These are phyloP conservation scores for Masticophis lateralis DNA, from an alignment of 2,797 vertebrate genomes.

Conservation along the genomic window DNA sequence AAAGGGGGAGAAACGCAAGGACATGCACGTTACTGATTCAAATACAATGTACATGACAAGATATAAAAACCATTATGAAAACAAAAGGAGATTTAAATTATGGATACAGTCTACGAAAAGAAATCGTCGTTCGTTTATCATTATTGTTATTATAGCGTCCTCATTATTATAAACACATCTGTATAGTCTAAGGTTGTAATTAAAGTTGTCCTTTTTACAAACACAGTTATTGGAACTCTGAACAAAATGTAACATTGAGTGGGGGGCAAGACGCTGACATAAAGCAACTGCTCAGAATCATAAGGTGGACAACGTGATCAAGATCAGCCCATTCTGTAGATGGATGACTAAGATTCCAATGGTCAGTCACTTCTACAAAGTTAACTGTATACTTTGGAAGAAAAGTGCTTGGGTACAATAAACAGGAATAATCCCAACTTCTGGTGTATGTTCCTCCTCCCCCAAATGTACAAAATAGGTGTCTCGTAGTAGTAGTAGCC, in stretches of 20 bases:
- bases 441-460: slow-evolving; percentile 61
- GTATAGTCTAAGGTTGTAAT: slow-evolving; percentile 77
- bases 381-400: slow-evolving; percentile 66
- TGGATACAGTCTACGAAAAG: slow-evolving; percentile 85
- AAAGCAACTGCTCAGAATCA: slow-evolving; percentile 69
- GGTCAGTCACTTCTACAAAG: slow-evolving; percentile 65
- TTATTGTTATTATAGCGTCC: slow-evolving; percentile 5
- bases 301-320: slow-evolving; percentile 64
- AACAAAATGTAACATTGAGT: slow-evolving; percentile 74
- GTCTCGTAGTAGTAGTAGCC: slow-evolving; percentile 59
- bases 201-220: slow-evolving; percentile 79
- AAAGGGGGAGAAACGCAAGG: slow-evolving; percentile 69
- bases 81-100: slow-evolving; percentile 84
- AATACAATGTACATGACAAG: slow-evolving; percentile 84
- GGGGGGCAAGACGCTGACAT: slow-evolving; percentile 70
- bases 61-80: slow-evolving; percentile 86
- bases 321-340: slow-evolving; percentile 58
- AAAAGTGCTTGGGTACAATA: slow-evolving; percentile 62
- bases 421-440: slow-evolving; percentile 61
- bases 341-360: slow-evolving; percentile 65
- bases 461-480: slow-evolving; percentile 74
- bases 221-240: slow-evolving; percentile 72
- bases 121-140: slow-evolving; percentile 74
- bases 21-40: slow-evolving; percentile 83
- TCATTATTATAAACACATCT: slow-evolving; percentile 86